phyloP scores from a whole-genome alignment of 2,113 vertebrate species.

The Lophotis ruficrista region DNA sequence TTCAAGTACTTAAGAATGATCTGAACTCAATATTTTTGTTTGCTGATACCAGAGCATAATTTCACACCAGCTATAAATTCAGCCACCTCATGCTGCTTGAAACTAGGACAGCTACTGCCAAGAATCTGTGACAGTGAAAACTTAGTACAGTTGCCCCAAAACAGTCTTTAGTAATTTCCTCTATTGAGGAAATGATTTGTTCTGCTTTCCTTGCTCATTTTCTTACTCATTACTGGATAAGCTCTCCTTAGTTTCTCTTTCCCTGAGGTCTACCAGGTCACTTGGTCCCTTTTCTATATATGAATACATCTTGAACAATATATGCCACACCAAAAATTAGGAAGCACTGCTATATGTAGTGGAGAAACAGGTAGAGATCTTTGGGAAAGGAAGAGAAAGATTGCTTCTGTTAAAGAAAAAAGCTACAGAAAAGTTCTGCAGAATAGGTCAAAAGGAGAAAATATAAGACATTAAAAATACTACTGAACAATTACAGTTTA shows the following conservation, averaged over 20 bases:
- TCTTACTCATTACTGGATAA: background rate
- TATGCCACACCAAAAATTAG: background rate
- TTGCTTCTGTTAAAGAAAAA: background rate
- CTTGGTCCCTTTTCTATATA: background rate
- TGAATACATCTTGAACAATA: background rate
- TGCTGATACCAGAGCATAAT: background rate
- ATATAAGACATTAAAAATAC: background rate
- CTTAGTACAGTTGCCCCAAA: background rate
- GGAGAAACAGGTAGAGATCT: background rate
- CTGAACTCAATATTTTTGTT: conserved; percentile 12
- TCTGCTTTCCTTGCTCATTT: background rate
- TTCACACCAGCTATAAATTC: conserved; percentile 25
- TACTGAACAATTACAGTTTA: background rate
- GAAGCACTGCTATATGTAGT: background rate
- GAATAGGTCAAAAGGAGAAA: background rate
- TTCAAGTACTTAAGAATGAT: background rate
- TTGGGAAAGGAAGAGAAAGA: background rate
- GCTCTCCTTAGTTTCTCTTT: background rate
- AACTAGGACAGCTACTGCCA: conserved; percentile 34
- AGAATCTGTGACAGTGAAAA: conserved; percentile 4
- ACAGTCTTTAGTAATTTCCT: conserved; percentile 13
- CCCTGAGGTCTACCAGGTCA: background rate
- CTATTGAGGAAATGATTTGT: background rate
- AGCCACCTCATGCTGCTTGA: background rate
- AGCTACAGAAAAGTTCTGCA: background rate